Evolutionary conservation across 2,113 vertebrate genomes (phyloP).

Genomic region (Saguinus midas): DNA sequence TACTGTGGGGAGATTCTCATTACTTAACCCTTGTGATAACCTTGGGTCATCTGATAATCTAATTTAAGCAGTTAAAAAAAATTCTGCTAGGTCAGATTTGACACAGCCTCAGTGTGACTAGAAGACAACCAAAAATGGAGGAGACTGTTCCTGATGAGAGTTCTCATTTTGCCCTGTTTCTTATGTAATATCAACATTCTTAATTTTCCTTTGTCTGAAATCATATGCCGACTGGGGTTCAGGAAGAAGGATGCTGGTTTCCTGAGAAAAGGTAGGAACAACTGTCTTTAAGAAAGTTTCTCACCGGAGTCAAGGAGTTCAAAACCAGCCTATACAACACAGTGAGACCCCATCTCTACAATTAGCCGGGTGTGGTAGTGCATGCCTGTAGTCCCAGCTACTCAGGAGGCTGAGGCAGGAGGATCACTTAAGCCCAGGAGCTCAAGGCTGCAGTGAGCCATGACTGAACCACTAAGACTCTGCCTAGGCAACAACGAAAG

Average conservation of each 20-base stretch:
- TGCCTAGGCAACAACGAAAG: no score
- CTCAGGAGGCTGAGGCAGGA: no score
- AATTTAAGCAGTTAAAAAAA: neutral
- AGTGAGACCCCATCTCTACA: no score
- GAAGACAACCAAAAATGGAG: neutral
- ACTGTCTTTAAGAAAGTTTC: neutral
- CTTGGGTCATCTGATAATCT: neutral
- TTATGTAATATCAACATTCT: neutral
- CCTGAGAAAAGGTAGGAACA: neutral
- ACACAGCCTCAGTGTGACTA: neutral
- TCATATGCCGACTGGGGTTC: neutral
- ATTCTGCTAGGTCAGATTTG: neutral
- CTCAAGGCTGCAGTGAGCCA: no score
- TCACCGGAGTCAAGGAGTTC: no score
- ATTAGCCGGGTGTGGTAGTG: no score
- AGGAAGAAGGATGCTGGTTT: neutral
- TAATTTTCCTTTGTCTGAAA: constrained; percentile 1
- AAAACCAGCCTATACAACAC: no score
- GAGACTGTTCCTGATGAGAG: neutral
- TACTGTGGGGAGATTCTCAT: neutral
- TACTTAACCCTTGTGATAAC: neutral
- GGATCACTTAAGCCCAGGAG: no score
- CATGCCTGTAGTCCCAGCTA: no score
- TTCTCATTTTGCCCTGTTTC: neutral
- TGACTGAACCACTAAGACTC: no score